These are phyloP conservation scores for Hemaris fuciformis DNA, from an alignment of 2,888 invertebrate species.

Conservation along the genomic window DNA sequence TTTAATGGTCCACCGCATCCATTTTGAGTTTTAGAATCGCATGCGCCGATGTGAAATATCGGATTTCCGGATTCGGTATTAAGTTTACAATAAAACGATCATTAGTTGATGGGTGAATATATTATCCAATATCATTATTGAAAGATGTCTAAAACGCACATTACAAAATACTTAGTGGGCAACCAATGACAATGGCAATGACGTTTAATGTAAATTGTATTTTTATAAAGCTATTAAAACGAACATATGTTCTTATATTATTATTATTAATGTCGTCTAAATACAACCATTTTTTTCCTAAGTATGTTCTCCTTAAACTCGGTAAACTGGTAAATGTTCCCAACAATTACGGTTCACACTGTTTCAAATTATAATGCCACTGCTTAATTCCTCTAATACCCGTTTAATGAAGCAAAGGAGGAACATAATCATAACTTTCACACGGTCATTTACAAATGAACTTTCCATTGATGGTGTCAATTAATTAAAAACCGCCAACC, in stretches of 20 bases:
- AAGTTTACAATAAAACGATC: constrained; percentile 38
- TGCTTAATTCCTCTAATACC: neutral
- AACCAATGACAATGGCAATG: too few species aligned
- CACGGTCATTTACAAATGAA: constrained; percentile 56
- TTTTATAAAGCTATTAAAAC: too few species aligned
- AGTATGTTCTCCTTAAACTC: too few species aligned
- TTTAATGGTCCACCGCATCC: constrained; percentile 71
- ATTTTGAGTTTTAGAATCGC: constrained; percentile 51
- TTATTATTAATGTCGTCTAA: too few species aligned
- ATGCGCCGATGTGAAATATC: constrained; percentile 66
- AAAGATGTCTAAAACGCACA: neutral
- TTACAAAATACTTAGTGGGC: too few species aligned
- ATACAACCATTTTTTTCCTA: too few species aligned
- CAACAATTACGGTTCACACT: neutral
- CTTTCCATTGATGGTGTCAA: constrained; percentile 57
- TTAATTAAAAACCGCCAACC: constrained; percentile 75
- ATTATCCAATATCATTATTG: neutral
- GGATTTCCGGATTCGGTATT: constrained; percentile 66
- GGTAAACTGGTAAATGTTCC: too few species aligned
- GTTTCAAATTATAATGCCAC: neutral
- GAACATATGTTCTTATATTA: too few species aligned
- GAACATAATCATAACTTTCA: constrained; percentile 41
- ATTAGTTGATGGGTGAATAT: constrained; percentile 4
- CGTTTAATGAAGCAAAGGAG: neutral
- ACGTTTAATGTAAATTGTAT: too few species aligned